These are phyloP conservation scores for Xanthostigma xanthostigma DNA, from an alignment of 2,888 invertebrate species.

Conservation along the genomic window DNA sequence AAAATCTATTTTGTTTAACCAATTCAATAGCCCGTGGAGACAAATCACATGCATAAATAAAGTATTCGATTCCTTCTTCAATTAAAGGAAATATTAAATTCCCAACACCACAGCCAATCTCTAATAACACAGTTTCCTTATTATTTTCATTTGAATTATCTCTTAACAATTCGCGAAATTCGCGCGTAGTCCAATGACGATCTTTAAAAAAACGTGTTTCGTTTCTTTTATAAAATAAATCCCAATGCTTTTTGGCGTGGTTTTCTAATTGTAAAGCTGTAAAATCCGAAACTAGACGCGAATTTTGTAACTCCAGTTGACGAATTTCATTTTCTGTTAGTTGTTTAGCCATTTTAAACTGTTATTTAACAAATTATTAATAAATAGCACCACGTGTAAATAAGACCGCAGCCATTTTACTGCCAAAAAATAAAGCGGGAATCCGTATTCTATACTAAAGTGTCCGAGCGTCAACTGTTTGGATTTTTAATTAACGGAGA, in stretches of 20 bases:
- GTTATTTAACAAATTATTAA: not conserved
- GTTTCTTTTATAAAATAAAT: constrained; percentile 91
- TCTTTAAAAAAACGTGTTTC: constrained; percentile 88
- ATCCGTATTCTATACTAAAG: no score
- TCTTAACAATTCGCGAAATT: constrained; percentile 69
- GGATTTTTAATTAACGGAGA: no score
- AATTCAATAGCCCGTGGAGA: constrained; percentile 81
- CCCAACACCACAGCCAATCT: constrained; percentile 93
- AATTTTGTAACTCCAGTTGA: constrained; percentile 52
- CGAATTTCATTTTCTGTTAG: constrained; percentile 43
- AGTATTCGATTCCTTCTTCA: constrained; percentile 57
- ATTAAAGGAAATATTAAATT: constrained; percentile 89
- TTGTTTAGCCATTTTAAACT: no score
- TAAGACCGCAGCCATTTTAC: no score
- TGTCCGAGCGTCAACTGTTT: no score
- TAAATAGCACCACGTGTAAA: not conserved
- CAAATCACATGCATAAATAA: constrained; percentile 82
- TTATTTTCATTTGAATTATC: constrained; percentile 33
- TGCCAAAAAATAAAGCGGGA: no score
- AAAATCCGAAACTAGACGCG: constrained; percentile 49
- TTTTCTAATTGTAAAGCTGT: constrained; percentile 64
- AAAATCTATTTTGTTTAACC: constrained; percentile 54
- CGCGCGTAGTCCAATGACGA: constrained; percentile 91
- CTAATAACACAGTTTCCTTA: constrained; percentile 41
- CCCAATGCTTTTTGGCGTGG: constrained; percentile 85